phyloP scores from a whole-genome alignment of 2,888 invertebrate species.

The Brenthis ino region DNA sequence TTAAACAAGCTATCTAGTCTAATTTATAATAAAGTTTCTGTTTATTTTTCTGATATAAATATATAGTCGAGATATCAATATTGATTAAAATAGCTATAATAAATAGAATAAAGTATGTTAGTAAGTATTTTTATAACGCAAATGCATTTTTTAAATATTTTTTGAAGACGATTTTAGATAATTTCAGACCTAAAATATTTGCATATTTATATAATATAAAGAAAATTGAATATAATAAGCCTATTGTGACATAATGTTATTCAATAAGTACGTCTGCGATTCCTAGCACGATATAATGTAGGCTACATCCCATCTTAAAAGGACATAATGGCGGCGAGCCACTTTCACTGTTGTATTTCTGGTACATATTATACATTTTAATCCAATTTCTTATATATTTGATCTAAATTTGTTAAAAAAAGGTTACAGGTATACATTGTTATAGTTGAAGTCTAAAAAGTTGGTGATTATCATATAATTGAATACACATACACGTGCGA shows the following conservation, averaged over 20 bases:
- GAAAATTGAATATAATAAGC: constrained; percentile 33
- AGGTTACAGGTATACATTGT: too few relatives aligned
- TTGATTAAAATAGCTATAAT: too few relatives aligned
- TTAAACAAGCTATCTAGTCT: background rate
- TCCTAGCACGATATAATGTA: constrained; percentile 44
- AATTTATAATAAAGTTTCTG: too few relatives aligned
- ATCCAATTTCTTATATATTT: constrained; percentile 10
- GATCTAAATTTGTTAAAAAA: background rate
- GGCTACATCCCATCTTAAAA: constrained; percentile 54
- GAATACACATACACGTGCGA: too few relatives aligned
- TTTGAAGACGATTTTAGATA: too few relatives aligned
- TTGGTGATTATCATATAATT: too few relatives aligned
- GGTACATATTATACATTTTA: constrained; percentile 40
- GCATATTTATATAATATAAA: constrained; percentile 22
- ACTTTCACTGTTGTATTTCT: constrained; percentile 62
- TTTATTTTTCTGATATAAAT: too few relatives aligned
- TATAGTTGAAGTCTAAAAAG: too few relatives aligned
- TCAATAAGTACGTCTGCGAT: constrained; percentile 47
- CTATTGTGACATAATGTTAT: constrained; percentile 48
- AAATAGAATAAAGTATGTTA: background rate
- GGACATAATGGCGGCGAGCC: constrained; percentile 52
- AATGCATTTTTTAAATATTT: too few relatives aligned
- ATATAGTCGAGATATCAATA: too few relatives aligned
- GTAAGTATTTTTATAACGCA: background rate
- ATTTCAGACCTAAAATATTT: too few relatives aligned